Evolutionary conservation across 2,113 vertebrate species (phyloP).

Genomic region (Platysternon megacephalum): DNA sequence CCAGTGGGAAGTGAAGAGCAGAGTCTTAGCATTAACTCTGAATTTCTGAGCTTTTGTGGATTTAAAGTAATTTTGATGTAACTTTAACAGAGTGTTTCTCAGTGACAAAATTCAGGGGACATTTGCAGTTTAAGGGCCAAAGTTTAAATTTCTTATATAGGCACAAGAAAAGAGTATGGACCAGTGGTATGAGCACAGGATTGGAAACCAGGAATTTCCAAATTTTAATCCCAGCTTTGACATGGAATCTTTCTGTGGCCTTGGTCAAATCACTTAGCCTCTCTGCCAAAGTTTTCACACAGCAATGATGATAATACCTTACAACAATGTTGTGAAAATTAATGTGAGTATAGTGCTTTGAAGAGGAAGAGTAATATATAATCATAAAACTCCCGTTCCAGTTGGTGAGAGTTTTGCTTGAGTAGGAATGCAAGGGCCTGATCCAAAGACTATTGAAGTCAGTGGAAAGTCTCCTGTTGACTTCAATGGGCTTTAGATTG

Average conservation of each 20-base stretch:
- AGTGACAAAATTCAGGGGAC: neutral
- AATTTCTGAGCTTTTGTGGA: neutral
- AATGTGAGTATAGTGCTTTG: neutral
- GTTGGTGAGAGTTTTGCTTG: neutral
- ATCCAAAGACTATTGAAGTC: neutral
- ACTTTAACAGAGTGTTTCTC: neutral
- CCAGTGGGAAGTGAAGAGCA: neutral
- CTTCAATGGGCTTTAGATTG: neutral
- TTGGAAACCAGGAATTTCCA: neutral
- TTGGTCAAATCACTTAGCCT: neutral
- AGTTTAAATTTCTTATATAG: neutral
- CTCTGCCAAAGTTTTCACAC: rapidly evolving
- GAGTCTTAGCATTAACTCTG: neutral
- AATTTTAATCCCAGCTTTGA: neutral
- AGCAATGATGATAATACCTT: neutral
- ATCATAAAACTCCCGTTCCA: neutral
- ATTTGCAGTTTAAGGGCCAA: neutral
- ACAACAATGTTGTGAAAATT: neutral
- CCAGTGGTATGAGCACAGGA: neutral
- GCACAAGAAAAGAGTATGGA: neutral
- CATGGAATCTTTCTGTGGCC: neutral
- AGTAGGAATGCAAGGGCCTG: neutral
- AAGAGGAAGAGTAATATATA: neutral
- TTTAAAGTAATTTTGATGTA: neutral
- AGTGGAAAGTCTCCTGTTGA: neutral